A percentile compares a stretch with the other conserved stretches of the same genome.
Evolutionary conservation across 1,140 invertebrate genomes (phyloP).

Genomic region (Phocides pigmalion): DNA sequence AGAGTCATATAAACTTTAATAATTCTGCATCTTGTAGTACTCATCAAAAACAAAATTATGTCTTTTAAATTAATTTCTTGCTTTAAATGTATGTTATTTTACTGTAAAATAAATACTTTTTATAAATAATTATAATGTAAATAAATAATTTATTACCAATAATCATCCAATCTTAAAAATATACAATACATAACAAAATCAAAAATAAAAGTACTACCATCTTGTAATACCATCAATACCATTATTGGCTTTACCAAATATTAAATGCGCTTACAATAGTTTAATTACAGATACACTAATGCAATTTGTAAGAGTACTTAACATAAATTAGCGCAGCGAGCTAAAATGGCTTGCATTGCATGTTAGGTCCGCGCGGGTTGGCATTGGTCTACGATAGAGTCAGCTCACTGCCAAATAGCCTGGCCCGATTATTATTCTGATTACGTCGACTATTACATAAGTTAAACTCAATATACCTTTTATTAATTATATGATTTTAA

Average conservation of each 20-base stretch:
- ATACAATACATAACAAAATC: no score
- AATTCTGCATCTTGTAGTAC: not conserved
- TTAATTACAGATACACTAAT: conserved; percentile 26
- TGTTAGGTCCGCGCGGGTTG: conserved; percentile 55
- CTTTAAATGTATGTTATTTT: no score
- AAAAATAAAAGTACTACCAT: no score
- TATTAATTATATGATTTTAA: not conserved
- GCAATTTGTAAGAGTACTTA: conserved; percentile 49
- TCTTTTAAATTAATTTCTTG: no score
- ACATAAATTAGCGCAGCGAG: conserved; percentile 67
- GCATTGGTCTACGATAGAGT: conserved; percentile 62
- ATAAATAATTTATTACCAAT: no score
- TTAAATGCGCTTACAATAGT: conserved; percentile 1
- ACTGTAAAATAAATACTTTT: no score
- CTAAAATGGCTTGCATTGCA: conserved; percentile 60
- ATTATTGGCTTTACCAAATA: not conserved
- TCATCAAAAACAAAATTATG: not conserved
- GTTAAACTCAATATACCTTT: not conserved
- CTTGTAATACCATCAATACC: no score
- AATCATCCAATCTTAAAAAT: no score
- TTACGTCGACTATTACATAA: conserved; percentile 42
- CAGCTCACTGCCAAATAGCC: conserved; percentile 73
- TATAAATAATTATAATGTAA: no score
- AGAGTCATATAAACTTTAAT: not conserved
- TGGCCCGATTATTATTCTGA: conserved; percentile 74